Evolutionary conservation across 1,140 invertebrate species (phyloP).

Genomic region (Drosophila insularis): DNA sequence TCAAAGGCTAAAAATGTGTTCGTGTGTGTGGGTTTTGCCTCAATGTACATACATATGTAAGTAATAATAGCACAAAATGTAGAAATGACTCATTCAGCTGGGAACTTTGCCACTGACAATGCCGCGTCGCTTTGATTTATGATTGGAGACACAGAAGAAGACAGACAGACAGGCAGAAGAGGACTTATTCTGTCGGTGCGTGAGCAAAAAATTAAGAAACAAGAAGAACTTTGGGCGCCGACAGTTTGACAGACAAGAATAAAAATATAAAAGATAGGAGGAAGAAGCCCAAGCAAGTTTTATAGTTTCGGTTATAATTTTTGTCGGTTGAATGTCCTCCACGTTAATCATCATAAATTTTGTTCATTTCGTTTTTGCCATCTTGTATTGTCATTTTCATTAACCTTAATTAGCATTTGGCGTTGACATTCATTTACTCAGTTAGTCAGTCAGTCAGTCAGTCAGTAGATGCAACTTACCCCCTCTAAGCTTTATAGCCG

Average conservation of each 20-base stretch:
- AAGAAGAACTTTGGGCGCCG: constrained; percentile 19
- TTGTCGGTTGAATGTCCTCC: constrained; percentile 49
- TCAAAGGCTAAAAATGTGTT: constrained; percentile 30
- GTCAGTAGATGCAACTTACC: constrained; percentile 41
- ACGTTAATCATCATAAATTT: constrained; percentile 55
- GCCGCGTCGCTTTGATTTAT: constrained; percentile 56
- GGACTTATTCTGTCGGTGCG: not conserved
- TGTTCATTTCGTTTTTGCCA: constrained; percentile 40
- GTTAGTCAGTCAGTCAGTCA: not conserved
- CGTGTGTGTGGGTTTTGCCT: not conserved
- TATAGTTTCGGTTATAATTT: constrained; percentile 10
- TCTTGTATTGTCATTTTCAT: constrained; percentile 63
- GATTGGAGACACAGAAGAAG: constrained; percentile 14
- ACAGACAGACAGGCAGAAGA: not conserved
- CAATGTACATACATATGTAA: too few species aligned
- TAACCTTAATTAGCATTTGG: constrained; percentile 73
- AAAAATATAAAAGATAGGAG: constrained; percentile 6
- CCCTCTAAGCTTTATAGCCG: not conserved
- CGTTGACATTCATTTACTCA: constrained; percentile 51
- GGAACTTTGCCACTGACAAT: constrained; percentile 35
- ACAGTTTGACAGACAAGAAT: constrained; percentile 11
- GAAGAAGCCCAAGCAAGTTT: not conserved
- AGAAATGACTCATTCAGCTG: constrained; percentile 57
- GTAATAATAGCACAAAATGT: constrained; percentile 2
- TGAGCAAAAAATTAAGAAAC: constrained; percentile 11